Conservation (phyloP, 2,797 vertebrate genomes). For the Mormyrus hasselquistii region DNA sequence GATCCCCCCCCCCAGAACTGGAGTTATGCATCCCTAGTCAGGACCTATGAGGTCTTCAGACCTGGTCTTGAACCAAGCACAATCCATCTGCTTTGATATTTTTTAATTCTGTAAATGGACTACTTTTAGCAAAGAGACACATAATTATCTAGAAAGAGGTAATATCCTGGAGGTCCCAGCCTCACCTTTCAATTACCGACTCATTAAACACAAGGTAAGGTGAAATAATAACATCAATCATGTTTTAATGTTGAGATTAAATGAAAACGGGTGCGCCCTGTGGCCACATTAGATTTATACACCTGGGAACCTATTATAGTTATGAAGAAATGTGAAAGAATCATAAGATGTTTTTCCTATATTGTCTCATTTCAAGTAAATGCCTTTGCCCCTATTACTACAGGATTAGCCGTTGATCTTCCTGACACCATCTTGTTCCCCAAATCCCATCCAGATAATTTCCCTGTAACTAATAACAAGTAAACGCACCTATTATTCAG, state of each 20-base stretch:
- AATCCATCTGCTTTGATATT: background rate
- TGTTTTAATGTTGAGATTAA: background rate
- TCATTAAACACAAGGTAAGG: background rate
- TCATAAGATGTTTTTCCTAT: background rate
- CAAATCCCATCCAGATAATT: background rate
- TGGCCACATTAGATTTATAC: background rate
- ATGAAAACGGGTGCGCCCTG: background rate
- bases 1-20: background rate
- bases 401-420: background rate
- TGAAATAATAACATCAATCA: background rate
- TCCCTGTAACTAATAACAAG: background rate
- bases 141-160: background rate
- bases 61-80: background rate
- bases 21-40: background rate
- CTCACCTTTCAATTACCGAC: background rate
- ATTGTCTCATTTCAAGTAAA: background rate
- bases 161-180: background rate
- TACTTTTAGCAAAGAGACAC: background rate
- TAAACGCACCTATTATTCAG: constrained; percentile 88
- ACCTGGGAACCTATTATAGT: background rate
- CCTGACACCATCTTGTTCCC: background rate
- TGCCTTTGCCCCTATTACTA: background rate
- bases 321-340: background rate
- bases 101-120: background rate
- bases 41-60: background rate